Percentiles rank a stretch among this genome's conserved stretches.
These are phyloP conservation scores for Xylophagus ater DNA, from an alignment of 2,888 invertebrate species.

Conservation along the genomic window DNA sequence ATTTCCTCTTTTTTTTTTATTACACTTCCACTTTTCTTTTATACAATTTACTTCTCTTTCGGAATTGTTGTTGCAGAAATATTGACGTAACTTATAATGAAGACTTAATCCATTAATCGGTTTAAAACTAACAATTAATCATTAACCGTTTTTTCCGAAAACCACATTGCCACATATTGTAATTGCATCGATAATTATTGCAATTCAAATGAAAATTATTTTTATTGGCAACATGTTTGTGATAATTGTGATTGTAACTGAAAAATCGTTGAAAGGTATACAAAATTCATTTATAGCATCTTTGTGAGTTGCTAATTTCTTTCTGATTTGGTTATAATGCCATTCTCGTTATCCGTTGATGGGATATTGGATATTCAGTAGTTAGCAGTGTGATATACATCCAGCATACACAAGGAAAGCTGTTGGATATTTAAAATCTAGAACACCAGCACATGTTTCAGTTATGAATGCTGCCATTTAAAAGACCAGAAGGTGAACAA, in stretches of 20 bases:
- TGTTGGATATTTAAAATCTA: constrained; percentile 82
- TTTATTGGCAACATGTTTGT: constrained; percentile 95
- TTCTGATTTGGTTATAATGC: constrained; percentile 93
- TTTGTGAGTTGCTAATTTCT: constrained; percentile 89
- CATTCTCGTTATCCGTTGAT: constrained; percentile 89
- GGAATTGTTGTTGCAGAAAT: too few species aligned
- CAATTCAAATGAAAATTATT: constrained; percentile 87
- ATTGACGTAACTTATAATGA: too few species aligned
- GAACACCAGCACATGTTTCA: constrained; percentile 82
- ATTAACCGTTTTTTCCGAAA: too few species aligned
- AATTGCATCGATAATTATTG: constrained; percentile 80
- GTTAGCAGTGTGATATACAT: constrained; percentile 93
- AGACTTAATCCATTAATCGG: too few species aligned
- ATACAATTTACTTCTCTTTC: too few species aligned
- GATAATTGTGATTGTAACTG: constrained; percentile 91
- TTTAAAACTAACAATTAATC: too few species aligned
- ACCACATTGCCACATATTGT: constrained; percentile 83
- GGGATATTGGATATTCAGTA: constrained; percentile 97
- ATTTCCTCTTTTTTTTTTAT: too few species aligned
- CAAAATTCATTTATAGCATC: constrained; percentile 98
- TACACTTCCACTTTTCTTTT: too few species aligned
- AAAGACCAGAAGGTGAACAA: constrained; percentile 41
- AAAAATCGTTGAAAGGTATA: constrained; percentile 88
- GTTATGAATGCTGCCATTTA: constrained; percentile 89
- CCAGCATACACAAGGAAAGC: constrained; percentile 89